Evolutionary conservation across 2,888 invertebrate genomes (phyloP), one percentile per base, ranked within the genome.

Genomic region (Drosophila barbarae): DNA sequence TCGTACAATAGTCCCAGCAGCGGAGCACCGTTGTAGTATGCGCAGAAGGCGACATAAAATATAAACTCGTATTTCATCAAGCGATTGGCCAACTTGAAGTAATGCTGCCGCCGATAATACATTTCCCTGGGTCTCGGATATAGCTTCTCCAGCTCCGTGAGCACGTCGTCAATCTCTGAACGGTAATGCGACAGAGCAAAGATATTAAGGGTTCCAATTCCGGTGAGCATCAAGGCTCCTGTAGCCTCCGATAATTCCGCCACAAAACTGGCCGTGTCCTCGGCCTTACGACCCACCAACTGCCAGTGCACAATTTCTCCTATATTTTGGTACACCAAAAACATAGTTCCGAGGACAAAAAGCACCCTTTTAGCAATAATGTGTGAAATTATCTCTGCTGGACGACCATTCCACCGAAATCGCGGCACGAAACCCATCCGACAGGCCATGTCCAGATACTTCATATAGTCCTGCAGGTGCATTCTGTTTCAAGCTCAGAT

Each of bases 1-100:
- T 50, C 51, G n/a, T 23, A 56, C 6, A 39, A 13, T 6, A 51
- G 12, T 10, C 73, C 74, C 38, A 39, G 6, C 8, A 51, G 38
- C 0, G 56, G 30, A 9, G 21, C 38, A 9, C 12, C 8, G 5
- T 56, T 52, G 23, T 28, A 49, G 28, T 55, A 49, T 8, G 36
- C 10, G 1, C 12, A 30, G 5, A 46, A 46, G 46, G 8, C 46
- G 12, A 18, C 1, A 30, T 30, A 46, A 30, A 47, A 47, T 34
- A 26, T 8, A 18, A 51, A n/a, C 26, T 12, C 36, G 26, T 38
- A 51, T 38, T 36, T 46, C 46, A 46, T 30, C 2, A 46, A 18
- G 7, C 46, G 12, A 8, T 12, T 46, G 13, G 46, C 46, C 10
- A 46, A 8, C 1, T 46, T 30, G 8, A 30, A 46, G 30, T 46